Base-by-base conservation (phyloP, 1,140 invertebrate genomes). In the Eumaeus atala region DNA sequence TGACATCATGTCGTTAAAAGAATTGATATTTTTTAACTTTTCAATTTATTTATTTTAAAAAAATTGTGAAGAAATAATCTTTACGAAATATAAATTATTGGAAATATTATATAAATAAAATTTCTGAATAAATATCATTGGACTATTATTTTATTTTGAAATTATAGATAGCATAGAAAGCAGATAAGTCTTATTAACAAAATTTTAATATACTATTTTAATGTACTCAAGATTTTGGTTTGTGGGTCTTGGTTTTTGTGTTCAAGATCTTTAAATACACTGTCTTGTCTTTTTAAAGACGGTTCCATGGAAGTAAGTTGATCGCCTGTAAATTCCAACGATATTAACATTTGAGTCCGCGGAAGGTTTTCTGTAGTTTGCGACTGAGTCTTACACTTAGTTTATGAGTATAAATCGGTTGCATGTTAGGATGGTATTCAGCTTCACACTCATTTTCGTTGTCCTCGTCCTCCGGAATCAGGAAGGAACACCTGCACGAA, bases 181-280 rank as follows among this genome's bases (percentile, higher is more conserved):
- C n/a, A n/a, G n/a, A n/a, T n/a, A n/a, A n/a, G n/a, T n/a, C n/a
- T n/a, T n/a, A n/a, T n/a, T n/a, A n/a, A n/a, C n/a, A n/a, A n/a
- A n/a, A n/a, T n/a, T n/a, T n/a, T n/a, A n/a, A n/a, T n/a, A n/a
- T n/a, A n/a, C n/a, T n/a, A n/a, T n/a, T n/a, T n/a, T n/a, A n/a
- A n/a, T n/a, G n/a, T n/a, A 48, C 34, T 73, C 65, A 8, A 70
- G 33, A 49, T 70, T 67, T 38, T 67, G 44, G 70, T 72, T 52
- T 12, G 51, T 10, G 67, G 48, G 18, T 69, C 70, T 34, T 56
- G 18, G 40, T n/a, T n/a, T n/a, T n/a, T n/a, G n/a, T n/a, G n/a
- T n/a, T n/a, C n/a, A n/a, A n/a, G n/a, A n/a, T 70, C 66, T 66
- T 67, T 64, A 8, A 72, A 64, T 51, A 16, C 54, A 3, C 0